A percentile compares a stretch with the other conserved stretches of the same genome.
Conservation (phyloP, 2,888 invertebrate species). For the Rambutsinella grinnellia region DNA sequence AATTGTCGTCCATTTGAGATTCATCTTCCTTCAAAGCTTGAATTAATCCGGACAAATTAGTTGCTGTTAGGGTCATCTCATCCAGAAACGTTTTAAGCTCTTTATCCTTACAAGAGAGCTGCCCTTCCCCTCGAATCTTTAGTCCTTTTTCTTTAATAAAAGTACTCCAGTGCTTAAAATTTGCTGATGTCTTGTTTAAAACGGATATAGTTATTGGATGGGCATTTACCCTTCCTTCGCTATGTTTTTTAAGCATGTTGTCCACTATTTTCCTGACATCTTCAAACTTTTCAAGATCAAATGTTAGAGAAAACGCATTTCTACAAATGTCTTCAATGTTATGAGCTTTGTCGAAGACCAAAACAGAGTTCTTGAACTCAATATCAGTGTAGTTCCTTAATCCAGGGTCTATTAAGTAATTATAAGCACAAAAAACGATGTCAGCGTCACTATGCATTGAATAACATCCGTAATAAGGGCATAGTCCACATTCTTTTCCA, state of each 20-base stretch:
- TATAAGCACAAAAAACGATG: slow-evolving; percentile 74
- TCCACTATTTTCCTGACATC: not conserved
- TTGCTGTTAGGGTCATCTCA: too few species aligned
- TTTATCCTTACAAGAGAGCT: too few species aligned
- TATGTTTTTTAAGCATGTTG: not conserved
- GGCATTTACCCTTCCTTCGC: not conserved
- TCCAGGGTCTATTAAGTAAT: slow-evolving; percentile 72
- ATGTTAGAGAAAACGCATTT: slow-evolving; percentile 68
- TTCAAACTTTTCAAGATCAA: not conserved
- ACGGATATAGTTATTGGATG: too few species aligned
- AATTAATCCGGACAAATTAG: too few species aligned
- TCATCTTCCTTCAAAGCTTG: too few species aligned
- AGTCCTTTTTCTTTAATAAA: not conserved
- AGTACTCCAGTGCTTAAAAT: too few species aligned
- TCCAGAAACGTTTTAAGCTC: not conserved
- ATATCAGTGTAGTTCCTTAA: slow-evolving; percentile 69
- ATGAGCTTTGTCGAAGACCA: slow-evolving; percentile 74
- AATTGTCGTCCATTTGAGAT: too few species aligned
- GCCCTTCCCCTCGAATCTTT: not conserved
- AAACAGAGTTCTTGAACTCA: slow-evolving; percentile 69
- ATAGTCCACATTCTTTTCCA: slow-evolving; percentile 8
- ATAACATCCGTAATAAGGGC: slow-evolving; percentile 47
- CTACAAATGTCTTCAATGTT: slow-evolving; percentile 72
- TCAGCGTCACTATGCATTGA: slow-evolving; percentile 66
- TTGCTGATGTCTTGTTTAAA: too few species aligned